phyloP scores from a whole-genome alignment of 2,888 invertebrate species.

The Parnassius mnemosyne region DNA sequence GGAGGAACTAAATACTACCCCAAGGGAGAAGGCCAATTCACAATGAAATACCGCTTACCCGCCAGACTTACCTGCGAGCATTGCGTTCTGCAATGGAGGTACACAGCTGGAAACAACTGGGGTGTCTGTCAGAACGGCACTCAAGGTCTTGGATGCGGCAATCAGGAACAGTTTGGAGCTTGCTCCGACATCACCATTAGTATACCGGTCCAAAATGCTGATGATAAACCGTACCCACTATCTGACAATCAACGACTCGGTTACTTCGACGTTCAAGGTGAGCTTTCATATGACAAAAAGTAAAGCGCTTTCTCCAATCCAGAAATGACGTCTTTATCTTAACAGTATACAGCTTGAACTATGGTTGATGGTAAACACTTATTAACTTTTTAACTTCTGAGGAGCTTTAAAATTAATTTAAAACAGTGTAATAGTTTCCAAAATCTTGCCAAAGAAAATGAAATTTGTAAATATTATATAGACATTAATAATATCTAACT shows the following conservation, averaged over 20 bases:
- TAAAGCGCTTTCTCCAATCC: neutral
- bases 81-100: conserved; percentile 93
- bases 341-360: conserved; percentile 20
- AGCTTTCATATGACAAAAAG: conserved; percentile 1
- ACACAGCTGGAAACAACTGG: conserved; percentile 92
- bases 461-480: conserved; percentile 9
- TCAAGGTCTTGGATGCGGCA: conserved; percentile 89
- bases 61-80: conserved; percentile 85
- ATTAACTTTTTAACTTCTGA: neutral
- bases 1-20: conserved; percentile 84
- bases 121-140: conserved; percentile 85
- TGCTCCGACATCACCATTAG: conserved; percentile 89
- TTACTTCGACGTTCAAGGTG: conserved; percentile 36
- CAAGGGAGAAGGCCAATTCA: conserved; percentile 84
- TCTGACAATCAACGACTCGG: conserved; percentile 41
- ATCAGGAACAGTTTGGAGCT: conserved; percentile 91
- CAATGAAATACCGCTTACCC: conserved; percentile 82
- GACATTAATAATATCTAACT: no score
- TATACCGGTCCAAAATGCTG: conserved; percentile 47
- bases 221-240: conserved; percentile 31
- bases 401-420: neutral
- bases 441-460: neutral
- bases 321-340: conserved; percentile 24
- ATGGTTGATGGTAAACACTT: conserved; percentile 6
- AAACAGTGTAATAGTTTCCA: neutral